Evolutionary conservation across 2,888 invertebrate species (phyloP).

Genomic region (Panopea generosa): DNA sequence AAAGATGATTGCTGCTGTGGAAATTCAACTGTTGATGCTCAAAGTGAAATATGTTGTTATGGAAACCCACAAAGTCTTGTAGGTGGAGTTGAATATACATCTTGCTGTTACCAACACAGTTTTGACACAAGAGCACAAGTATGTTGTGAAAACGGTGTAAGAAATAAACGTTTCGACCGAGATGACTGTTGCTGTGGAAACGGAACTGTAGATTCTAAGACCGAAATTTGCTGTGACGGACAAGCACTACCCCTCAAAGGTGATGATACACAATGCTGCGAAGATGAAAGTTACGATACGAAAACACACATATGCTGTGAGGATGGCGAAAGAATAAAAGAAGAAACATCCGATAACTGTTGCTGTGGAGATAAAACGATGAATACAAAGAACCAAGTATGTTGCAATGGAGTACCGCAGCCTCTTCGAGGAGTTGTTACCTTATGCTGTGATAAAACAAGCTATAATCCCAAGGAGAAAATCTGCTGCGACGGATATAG

Average conservation of each 20-base stretch:
- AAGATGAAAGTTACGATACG: conserved; percentile 43
- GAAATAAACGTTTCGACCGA: conserved; percentile 29
- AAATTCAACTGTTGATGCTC: conserved; percentile 37
- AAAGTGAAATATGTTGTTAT: conserved; percentile 39
- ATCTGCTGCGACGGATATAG: conserved; percentile 42
- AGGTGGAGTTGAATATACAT: conserved; percentile 33
- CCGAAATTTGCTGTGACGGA: conserved; percentile 44
- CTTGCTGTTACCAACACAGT: conserved; percentile 33
- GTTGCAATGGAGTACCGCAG: conserved; percentile 48
- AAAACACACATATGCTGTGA: conserved; percentile 42
- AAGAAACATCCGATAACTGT: conserved; percentile 43
- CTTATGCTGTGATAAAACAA: conserved; percentile 39
- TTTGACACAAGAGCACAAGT: conserved; percentile 35
- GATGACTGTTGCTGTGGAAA: conserved; percentile 53
- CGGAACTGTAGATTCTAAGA: conserved; percentile 43
- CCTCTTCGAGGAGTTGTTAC: conserved; percentile 15
- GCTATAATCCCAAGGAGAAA: conserved; percentile 29
- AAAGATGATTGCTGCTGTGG: conserved; percentile 50
- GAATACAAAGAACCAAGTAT: conserved; percentile 49
- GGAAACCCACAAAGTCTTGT: conserved; percentile 35
- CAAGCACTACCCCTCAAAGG: conserved; percentile 30
- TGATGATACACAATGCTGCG: conserved; percentile 39
- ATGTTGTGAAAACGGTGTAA: conserved; percentile 40
- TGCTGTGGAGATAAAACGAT: conserved; percentile 50
- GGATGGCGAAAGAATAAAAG: conserved; percentile 34